Evolutionary conservation across 2,113 vertebrate genomes (phyloP), one percentile per base, ranked within the genome.

Genomic region (Arothron firmamentum): DNA sequence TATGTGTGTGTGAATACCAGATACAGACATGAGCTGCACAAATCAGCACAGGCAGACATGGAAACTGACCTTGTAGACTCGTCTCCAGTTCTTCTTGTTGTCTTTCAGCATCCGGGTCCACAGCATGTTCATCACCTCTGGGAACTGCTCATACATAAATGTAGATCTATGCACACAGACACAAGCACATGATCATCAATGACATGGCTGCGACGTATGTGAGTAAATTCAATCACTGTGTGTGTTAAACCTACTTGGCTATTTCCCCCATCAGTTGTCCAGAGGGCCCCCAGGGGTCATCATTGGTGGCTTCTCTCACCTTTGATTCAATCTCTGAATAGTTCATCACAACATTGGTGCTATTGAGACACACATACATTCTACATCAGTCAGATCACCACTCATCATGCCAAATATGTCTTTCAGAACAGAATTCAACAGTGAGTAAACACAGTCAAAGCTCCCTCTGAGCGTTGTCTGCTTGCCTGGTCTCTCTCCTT

Each of bases 301-400:
- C 97, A 82, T 98, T 99, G 79, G 97, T 99, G 88, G 96, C 96
- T 92, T 99, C 97, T 90, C 97, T 94, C 91, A 99, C 96, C 86
- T 98, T 98, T 85, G 96, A 97, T 90, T 99, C 97, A 0, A 98
- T 97, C 86, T 99, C 97, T 56, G 97, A 98, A 92, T 99, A 99
- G 94, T 99, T 99, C 97, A 99, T 99, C 86, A 99, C 97, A 92
- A 99, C 96, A 80, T 99, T 98, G 89, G 97, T 99, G 92, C 97
- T 93, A 81, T 73, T 53, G 61, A 77, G 20, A 78, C 4, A 79
- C 12, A 52, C 6, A 1, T 9, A 19, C 43, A 41, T 56, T 21
- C 65, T 73, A 9, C 2, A 17, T 47, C n/a, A 47, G n/a, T 47
- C 45, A 17, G 15, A 47, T 47, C 45, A 11, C 45, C n/a, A 17